phyloP scores from a whole-genome alignment of 1,140 invertebrate species.

The Gonatopus flavifemur region DNA sequence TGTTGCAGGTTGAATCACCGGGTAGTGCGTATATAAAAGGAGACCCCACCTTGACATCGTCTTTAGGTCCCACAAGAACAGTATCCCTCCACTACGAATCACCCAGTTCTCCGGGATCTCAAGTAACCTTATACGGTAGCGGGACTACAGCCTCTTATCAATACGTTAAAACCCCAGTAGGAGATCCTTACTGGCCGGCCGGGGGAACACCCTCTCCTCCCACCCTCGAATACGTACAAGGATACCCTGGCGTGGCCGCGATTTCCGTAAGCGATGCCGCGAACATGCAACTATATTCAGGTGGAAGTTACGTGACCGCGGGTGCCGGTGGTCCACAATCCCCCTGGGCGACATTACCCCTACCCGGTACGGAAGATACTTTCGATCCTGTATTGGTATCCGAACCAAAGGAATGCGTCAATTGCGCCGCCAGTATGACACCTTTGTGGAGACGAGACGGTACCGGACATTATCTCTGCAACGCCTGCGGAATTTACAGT shows the following conservation, averaged over 20 bases:
- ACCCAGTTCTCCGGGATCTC: constrained; percentile 57
- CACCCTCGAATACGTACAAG: constrained; percentile 41
- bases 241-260: constrained; percentile 32
- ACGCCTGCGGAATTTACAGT: constrained; percentile 83
- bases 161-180: constrained; percentile 43
- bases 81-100: constrained; percentile 60
- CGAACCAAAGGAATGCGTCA: constrained; percentile 83
- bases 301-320: constrained; percentile 39
- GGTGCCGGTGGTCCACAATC: constrained; percentile 19
- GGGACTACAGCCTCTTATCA: constrained; percentile 47
- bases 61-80: constrained; percentile 46
- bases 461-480: constrained; percentile 87
- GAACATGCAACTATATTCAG: constrained; percentile 40
- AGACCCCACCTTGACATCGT: constrained; percentile 62
- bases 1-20: constrained; percentile 45
- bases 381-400: constrained; percentile 40
- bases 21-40: constrained; percentile 55
- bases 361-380: constrained; percentile 32
- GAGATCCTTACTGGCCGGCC: constrained; percentile 40
- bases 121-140: constrained; percentile 61
- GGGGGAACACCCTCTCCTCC: constrained; percentile 35
- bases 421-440: constrained; percentile 83
- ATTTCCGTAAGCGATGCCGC: constrained; percentile 39
- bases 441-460: constrained; percentile 87
- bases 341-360: constrained; percentile 36